Conservation (phyloP, 2,113 vertebrate genomes). For the Gasterosteus aculeatus region DNA sequence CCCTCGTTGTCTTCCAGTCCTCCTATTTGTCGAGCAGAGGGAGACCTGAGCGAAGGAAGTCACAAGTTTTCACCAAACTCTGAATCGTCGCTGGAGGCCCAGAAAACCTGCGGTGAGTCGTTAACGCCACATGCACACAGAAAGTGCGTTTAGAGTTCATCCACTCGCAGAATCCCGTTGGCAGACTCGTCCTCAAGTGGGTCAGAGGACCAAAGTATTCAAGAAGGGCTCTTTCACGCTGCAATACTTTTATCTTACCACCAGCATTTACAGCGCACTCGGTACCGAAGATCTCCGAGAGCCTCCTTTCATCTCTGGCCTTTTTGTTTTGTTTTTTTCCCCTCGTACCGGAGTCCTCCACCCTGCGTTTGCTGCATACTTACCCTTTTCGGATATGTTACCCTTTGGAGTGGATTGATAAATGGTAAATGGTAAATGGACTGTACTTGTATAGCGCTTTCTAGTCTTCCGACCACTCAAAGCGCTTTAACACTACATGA, state of each 20-base stretch:
- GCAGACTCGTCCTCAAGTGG: conserved; percentile 49
- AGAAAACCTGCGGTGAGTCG: conserved; percentile 87
- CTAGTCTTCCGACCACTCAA: no score
- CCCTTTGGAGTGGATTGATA: conserved; percentile 15
- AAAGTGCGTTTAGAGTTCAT: not conserved
- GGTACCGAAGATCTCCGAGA: conserved; percentile 16
- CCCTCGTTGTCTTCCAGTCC: conserved; percentile 71
- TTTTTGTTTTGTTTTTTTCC: not conserved
- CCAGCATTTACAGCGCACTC: conserved; percentile 40
- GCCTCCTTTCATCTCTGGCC: conserved; percentile 53
- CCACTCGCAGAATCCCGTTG: conserved; percentile 10
- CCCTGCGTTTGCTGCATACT: conserved; percentile 14
- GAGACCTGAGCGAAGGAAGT: conserved; percentile 82
- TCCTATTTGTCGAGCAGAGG: conserved; percentile 86
- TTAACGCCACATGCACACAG: conserved; percentile 3
- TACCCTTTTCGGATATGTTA: conserved; percentile 10
- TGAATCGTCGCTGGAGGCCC: conserved; percentile 84
- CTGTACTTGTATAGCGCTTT: no score
- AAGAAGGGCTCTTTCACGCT: conserved; percentile 53
- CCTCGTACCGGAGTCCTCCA: not conserved
- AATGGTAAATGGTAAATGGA: no score
- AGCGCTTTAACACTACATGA: no score
- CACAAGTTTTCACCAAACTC: conserved; percentile 87
- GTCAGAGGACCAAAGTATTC: conserved; percentile 59
- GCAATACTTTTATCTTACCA: conserved; percentile 67